Percentiles rank a stretch among this genome's conserved stretches.
phyloP scores from a whole-genome alignment of 2,113 vertebrate species.

The Struthio camelus region DNA sequence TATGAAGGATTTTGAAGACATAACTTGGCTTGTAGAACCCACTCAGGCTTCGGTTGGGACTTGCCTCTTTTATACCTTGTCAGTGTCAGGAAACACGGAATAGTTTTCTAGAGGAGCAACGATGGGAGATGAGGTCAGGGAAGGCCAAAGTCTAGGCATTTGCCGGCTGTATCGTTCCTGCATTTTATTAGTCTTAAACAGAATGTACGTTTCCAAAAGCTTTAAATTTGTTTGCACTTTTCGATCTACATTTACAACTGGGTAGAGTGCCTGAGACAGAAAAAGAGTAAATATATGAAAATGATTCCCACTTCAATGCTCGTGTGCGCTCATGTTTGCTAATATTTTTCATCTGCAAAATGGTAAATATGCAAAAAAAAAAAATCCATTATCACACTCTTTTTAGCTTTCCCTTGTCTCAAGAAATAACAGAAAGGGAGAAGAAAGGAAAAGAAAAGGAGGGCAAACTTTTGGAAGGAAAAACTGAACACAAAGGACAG shows the following conservation, averaged over 20 bases:
- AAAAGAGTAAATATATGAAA: not conserved
- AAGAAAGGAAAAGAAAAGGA: not conserved
- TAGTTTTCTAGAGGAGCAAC: not conserved
- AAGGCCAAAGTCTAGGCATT: not conserved
- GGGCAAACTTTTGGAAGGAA: not conserved
- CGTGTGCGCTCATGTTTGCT: not conserved
- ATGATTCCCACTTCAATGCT: not conserved
- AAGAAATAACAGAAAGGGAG: not conserved
- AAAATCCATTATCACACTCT: not conserved
- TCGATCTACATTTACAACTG: not conserved
- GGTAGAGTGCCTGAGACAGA: not conserved
- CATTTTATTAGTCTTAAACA: not conserved
- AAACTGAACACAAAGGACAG: not conserved
- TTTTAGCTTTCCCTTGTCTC: not conserved
- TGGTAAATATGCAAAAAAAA: not conserved
- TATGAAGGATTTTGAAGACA: not conserved
- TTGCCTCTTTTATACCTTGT: not conserved
- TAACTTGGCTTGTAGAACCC: not conserved
- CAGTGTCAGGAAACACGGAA: not conserved
- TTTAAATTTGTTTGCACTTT: not conserved
- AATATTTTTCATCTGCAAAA: not conserved
- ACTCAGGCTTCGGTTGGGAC: not conserved
- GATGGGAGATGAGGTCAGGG: not conserved
- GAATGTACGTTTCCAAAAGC: not conserved
- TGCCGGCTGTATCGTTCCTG: not conserved